Conservation (phyloP, 2,797 vertebrate species). For the Adrianichthys oophorus region DNA sequence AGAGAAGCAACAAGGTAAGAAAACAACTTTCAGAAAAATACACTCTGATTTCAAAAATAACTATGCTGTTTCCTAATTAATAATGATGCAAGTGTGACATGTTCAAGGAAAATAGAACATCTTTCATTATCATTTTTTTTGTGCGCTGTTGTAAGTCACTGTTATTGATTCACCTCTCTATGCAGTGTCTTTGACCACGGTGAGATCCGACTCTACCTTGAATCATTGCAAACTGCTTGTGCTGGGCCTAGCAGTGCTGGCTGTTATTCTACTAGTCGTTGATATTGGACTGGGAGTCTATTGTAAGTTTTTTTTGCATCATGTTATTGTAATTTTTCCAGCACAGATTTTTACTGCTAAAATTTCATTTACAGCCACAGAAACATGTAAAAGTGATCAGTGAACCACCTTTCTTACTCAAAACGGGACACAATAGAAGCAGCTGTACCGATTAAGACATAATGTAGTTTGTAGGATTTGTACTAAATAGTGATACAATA, state of each 20-base stretch:
- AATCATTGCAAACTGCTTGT: constrained; percentile 39
- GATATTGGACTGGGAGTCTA: constrained; percentile 69
- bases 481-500: no score
- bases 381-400: no score
- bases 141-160: not conserved
- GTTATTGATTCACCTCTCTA: constrained; percentile 15
- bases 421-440: constrained; percentile 1
- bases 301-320: constrained; percentile 57
- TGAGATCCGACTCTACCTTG: constrained; percentile 27
- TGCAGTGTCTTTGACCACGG: constrained; percentile 61
- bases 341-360: not conserved
- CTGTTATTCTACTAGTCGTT: constrained; percentile 52
- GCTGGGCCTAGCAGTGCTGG: constrained; percentile 52
- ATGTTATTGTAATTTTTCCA: constrained; percentile 1
- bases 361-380: not conserved
- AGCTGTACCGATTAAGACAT: not conserved
- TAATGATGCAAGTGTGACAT: no score
- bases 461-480: no score
- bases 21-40: not conserved
- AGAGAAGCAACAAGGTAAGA: constrained; percentile 53
- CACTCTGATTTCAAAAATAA: no score
- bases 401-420: not conserved
- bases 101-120: no score
- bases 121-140: not conserved
- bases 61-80: no score